phyloP scores from a whole-genome alignment of 1,140 invertebrate genomes.

The Thaumetopoea pityocampa region DNA sequence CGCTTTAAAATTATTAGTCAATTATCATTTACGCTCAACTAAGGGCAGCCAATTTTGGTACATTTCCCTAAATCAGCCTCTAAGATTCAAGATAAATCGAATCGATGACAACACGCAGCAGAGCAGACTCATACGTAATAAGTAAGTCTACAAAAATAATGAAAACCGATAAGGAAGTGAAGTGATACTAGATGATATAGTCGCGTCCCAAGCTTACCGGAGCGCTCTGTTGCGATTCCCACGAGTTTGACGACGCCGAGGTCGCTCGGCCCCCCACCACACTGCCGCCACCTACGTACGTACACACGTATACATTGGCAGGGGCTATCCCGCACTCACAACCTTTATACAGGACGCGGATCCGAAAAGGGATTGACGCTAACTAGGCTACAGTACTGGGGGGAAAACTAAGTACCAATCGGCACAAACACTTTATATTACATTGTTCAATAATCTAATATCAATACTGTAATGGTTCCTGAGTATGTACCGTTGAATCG shows the following conservation, averaged over 20 bases:
- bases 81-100: slow-evolving; percentile 59
- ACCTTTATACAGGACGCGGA: slow-evolving; percentile 23
- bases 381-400: too few relatives aligned
- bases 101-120: slow-evolving; percentile 71
- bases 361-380: too few relatives aligned
- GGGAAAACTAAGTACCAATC: too few relatives aligned
- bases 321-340: slow-evolving; percentile 32
- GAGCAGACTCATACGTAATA: slow-evolving; percentile 64
- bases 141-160: slow-evolving; percentile 65
- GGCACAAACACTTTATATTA: too few relatives aligned
- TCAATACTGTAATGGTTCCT: too few relatives aligned
- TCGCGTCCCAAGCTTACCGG: slow-evolving; percentile 70
- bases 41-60: slow-evolving; percentile 37
- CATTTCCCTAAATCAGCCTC: slow-evolving; percentile 61
- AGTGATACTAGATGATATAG: slow-evolving; percentile 49
- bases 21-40: not conserved
- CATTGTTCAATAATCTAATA: too few relatives aligned
- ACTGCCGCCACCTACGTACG: slow-evolving; percentile 69
- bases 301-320: slow-evolving; percentile 61
- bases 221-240: slow-evolving; percentile 67
- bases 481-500: too few relatives aligned
- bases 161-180: slow-evolving; percentile 61
- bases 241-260: slow-evolving; percentile 53
- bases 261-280: slow-evolving; percentile 55
- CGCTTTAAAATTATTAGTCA: not conserved